Conservation (phyloP, 2,888 invertebrate species). For the Junonia oenone region DNA sequence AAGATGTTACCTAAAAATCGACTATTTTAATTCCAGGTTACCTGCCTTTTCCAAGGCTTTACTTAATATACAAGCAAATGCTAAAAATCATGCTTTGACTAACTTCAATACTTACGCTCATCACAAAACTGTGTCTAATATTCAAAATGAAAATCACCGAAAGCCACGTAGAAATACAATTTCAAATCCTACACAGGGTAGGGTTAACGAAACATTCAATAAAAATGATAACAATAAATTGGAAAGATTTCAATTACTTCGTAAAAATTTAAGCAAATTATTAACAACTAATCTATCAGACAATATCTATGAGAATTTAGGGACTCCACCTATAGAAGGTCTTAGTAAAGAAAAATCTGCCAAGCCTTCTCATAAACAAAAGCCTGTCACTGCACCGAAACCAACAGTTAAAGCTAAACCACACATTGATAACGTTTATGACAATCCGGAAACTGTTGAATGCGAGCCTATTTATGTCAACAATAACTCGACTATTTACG, state of each 20-base stretch:
- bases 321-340: background rate
- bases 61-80: constrained; percentile 19
- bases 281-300: background rate
- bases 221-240: background rate
- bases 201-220: background rate
- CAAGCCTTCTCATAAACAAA: background rate
- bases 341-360: background rate
- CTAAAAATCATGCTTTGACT: constrained; percentile 28
- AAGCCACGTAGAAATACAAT: background rate
- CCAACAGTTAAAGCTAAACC: background rate
- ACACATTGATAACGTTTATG: background rate
- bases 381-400: background rate
- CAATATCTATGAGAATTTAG: background rate
- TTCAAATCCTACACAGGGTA: background rate
- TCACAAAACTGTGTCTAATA: constrained; percentile 18
- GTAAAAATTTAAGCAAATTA: background rate
- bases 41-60: constrained; percentile 17
- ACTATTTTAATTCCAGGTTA: constrained; percentile 27
- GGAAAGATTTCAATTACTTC: background rate
- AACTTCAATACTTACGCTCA: constrained; percentile 18
- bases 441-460: background rate
- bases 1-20: background rate
- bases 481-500: background rate
- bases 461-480: background rate
- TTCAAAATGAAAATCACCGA: constrained; percentile 7